Conservation (phyloP, 2,888 invertebrate genomes). For the Pachycephus smyrnensis region DNA sequence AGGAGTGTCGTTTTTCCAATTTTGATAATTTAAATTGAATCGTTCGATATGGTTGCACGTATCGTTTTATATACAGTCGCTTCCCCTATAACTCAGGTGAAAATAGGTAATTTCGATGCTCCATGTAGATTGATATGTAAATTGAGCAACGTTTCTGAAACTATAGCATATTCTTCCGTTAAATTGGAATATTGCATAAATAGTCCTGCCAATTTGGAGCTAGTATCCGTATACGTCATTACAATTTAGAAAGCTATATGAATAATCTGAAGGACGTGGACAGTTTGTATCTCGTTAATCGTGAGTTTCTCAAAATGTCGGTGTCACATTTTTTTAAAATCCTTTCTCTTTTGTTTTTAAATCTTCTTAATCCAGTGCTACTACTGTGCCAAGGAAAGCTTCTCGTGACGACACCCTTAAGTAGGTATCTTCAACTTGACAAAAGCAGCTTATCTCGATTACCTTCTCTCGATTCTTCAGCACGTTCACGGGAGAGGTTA, state of each 20-base stretch:
- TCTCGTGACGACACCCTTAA: neutral
- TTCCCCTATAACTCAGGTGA: neutral
- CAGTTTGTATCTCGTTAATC: neutral
- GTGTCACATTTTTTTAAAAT: neutral
- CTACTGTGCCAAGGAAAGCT: neutral
- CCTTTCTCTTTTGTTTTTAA: neutral
- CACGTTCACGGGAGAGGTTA: conserved; percentile 27
- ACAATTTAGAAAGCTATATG: neutral
- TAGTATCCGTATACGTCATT: neutral
- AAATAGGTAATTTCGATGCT: neutral
- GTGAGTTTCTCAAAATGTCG: neutral
- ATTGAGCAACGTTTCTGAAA: neutral
- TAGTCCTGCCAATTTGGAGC: neutral
- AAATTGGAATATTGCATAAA: neutral
- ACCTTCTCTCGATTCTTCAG: conserved; percentile 29
- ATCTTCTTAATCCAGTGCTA: neutral
- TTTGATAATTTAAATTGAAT: neutral
- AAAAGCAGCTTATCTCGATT: conserved; percentile 37
- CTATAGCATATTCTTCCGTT: neutral
- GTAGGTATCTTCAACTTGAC: neutral
- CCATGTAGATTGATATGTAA: neutral
- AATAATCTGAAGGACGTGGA: neutral
- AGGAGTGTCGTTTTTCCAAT: neutral
- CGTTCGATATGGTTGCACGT: neutral
- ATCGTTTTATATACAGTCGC: neutral